A percentile compares a stretch with the other conserved stretches of the same genome.
Conservation (phyloP, 2,888 invertebrate species). For the Leptopilina syphax region DNA sequence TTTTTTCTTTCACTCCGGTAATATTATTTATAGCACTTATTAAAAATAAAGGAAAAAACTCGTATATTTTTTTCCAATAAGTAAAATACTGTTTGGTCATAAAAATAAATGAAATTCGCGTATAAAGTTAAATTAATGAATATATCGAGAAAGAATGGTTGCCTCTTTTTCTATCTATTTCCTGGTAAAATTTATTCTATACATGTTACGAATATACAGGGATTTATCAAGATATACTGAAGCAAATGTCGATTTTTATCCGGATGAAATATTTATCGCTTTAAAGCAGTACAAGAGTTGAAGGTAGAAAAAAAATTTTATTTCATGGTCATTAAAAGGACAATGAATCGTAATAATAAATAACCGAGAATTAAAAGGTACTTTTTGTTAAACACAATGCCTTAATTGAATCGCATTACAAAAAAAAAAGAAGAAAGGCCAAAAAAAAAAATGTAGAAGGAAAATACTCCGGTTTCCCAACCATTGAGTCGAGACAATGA, state of each 20-base stretch:
- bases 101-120: not conserved
- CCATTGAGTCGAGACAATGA: too few relatives aligned
- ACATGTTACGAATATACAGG: conserved; percentile 22
- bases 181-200: conserved; percentile 27
- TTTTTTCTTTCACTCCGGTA: too few relatives aligned
- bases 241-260: conserved; percentile 18
- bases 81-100: not conserved
- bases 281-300: not conserved
- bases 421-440: too few relatives aligned
- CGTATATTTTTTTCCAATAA: not conserved
- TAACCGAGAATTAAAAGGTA: not conserved
- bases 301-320: not conserved
- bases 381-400: not conserved
- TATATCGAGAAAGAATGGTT: not conserved
- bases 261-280: not conserved
- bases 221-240: conserved; percentile 11
- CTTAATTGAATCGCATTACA: not conserved
- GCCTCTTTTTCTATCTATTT: conserved; percentile 6
- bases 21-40: too few relatives aligned
- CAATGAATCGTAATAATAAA: conserved; percentile 2
- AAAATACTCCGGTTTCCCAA: too few relatives aligned
- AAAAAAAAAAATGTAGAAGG: too few relatives aligned
- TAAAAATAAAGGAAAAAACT: not conserved
- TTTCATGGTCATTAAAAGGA: not conserved
- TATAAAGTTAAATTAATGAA: conserved; percentile 2